Evolutionary conservation across 2,113 vertebrate genomes (phyloP), one percentile per base, ranked within the genome.

Genomic region (Perca fluviatilis): DNA sequence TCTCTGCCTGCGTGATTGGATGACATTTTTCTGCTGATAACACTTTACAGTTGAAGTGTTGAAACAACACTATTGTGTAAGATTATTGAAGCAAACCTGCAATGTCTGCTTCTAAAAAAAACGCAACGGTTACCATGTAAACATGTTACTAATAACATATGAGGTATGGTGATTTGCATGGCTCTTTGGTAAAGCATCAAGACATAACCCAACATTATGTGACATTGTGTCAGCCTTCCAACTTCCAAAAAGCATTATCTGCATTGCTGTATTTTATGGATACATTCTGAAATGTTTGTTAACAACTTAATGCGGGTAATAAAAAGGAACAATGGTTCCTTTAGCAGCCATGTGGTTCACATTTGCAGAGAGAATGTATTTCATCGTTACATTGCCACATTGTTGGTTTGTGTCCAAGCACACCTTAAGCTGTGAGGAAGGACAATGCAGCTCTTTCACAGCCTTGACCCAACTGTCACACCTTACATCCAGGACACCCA

Each of bases 371-470:
- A 66, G 57, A 65, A 46, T 0, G 7, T 53, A 75, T 66, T 84
- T 84, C 68, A 75, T 67, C n/a, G 13, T 87, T 56, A 46, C 47
- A 2, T 40, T 79, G 56, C 69, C 74, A 67, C 2, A 1, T 61
- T 74, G 74, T 78, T 77, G 71, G 70, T 80, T 81, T 63, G 23
- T 83, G 67, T 88, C 76, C 85, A 84, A 91, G 79, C 82, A 81
- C 89, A 92, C 91, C 87, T 87, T 89, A 65, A 27, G 40, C 76
- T 85, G 83, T 79, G 74, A 87, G 58, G 64, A 77, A 68, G 82
- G 75, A 94, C 92, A 93, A 93, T 92, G 10, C 80, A 63, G 56
- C 86, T 88, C 86, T 86, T 89, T 90, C 82, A 90, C 53, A 56
- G 83, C 74, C 30, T 40, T 62, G 77, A 78, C 84, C 91, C 72